Percentiles rank a stretch among this genome's conserved stretches.
These are phyloP conservation scores for Phenganax marumi DNA, from an alignment of 92 coral and sea anemone species.

Conservation along the genomic window DNA sequence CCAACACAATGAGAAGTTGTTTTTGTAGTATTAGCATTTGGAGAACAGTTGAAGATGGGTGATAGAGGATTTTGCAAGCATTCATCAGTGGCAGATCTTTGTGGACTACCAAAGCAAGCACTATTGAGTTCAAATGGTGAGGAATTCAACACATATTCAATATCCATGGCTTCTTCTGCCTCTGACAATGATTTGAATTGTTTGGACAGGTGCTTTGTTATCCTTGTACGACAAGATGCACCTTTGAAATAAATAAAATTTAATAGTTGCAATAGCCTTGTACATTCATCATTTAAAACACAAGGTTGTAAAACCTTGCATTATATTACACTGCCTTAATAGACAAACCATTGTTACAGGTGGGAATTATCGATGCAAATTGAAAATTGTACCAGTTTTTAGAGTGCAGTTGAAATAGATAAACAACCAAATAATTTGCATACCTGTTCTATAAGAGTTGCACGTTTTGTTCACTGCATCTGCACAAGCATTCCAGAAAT, in stretches of 20 bases:
- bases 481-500: slow-evolving; percentile 15
- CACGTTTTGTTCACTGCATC: slow-evolving; percentile 26
- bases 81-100: slow-evolving; percentile 2
- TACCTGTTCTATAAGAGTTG: slow-evolving; percentile 35
- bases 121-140: not conserved
- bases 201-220: slow-evolving; percentile 17
- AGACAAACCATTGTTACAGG: no score
- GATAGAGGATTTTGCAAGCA: no score
- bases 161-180: slow-evolving; percentile 16
- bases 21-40: not conserved
- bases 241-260: not conserved
- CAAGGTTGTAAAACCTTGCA: no score
- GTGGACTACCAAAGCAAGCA: not conserved
- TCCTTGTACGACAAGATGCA: slow-evolving; percentile 23
- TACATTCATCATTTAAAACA: no score
- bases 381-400: not conserved
- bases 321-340: not conserved
- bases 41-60: slow-evolving; percentile 11
- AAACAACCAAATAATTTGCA: not conserved
- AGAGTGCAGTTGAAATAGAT: not conserved
- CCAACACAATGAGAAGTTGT: not conserved
- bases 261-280: no score
- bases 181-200: slow-evolving; percentile 10
- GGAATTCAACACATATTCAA: slow-evolving; percentile 9
- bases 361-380: not conserved